Conservation (phyloP, 2,888 invertebrate species). For the Lepidocyrtinus sp. region DNA sequence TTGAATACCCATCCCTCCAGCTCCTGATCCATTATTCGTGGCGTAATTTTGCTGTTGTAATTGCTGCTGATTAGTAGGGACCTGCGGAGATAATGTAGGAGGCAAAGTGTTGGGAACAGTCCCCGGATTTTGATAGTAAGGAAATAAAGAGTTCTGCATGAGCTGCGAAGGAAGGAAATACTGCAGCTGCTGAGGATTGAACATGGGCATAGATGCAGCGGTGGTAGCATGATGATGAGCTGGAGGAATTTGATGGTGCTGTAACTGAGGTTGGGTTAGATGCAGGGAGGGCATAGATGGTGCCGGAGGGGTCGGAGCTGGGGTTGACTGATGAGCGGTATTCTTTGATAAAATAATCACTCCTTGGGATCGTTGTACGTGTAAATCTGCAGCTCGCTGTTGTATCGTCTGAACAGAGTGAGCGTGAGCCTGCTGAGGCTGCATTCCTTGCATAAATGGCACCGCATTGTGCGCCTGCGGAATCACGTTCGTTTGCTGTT, state of each 20-base stretch:
- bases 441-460: not conserved
- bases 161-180: slow-evolving; percentile 30
- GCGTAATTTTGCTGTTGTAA: not conserved
- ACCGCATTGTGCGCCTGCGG: slow-evolving; percentile 12
- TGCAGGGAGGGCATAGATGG: not conserved
- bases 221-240: slow-evolving; percentile 40
- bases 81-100: not conserved
- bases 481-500: slow-evolving; percentile 5
- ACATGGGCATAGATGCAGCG: slow-evolving; percentile 45
- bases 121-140: slow-evolving; percentile 40
- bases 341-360: slow-evolving; percentile 43
- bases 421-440: not conserved
- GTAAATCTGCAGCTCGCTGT: slow-evolving; percentile 20
- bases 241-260: slow-evolving; percentile 29
- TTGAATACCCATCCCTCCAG: not conserved
- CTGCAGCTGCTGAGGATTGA: slow-evolving; percentile 42
- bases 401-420: not conserved
- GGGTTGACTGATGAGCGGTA: slow-evolving; percentile 17
- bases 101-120: not conserved
- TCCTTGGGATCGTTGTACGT: slow-evolving; percentile 51
- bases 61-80: too few species aligned
- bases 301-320: not conserved
- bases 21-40: slow-evolving; percentile 14
- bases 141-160: slow-evolving; percentile 43
- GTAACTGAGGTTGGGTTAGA: not conserved